Evolutionary conservation across 1,140 invertebrate species (phyloP), one percentile per base, ranked within the genome.

Genomic region (Microplitis mediator): DNA sequence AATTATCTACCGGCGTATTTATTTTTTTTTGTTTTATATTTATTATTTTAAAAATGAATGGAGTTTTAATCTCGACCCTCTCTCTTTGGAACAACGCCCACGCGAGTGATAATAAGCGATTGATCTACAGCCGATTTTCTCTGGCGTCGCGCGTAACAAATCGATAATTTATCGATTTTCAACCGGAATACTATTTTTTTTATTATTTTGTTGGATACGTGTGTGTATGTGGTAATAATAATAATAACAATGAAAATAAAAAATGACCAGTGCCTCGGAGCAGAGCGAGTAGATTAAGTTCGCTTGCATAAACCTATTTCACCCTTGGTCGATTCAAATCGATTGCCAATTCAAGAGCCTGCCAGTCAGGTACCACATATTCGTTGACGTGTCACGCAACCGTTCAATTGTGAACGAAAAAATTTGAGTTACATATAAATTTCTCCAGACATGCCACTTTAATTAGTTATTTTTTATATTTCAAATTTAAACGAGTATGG

Each of bases 301-400:
- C 54, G 71, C 68, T 74, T 74, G 73, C 73, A 72, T 72, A 77
- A 77, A 73, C 75, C 69, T 71, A 77, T 77, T 77, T 77, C 73
- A 77, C 72, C 75, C 75, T 77, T 73, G 69, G 72, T 73, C 72
- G 75, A 74, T 72, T 76, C 61, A 77, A 75, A 75, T 74, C 75
- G 75, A 74, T 76, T 76, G 68, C 61, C 61, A 69, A 75, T 75
- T 75, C 13, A 36, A 70, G 32, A 16, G 64, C 32, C 61, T 39
- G 32, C 61, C 56, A 56, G 51, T n/a, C 14, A 58, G 34, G 14
- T 34, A 45, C 23, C 39, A 61, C 35, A 65, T 35, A 36, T 31
- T 52, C 39, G 14, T 58, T 9, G 34, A 56, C 61, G 68, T 62
- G 72, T 76, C 71, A 76, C 74, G 74, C 74, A 73, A 75, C 70